These are phyloP conservation scores for Cantharis rustica DNA, from an alignment of 2,888 invertebrate species.

Conservation along the genomic window DNA sequence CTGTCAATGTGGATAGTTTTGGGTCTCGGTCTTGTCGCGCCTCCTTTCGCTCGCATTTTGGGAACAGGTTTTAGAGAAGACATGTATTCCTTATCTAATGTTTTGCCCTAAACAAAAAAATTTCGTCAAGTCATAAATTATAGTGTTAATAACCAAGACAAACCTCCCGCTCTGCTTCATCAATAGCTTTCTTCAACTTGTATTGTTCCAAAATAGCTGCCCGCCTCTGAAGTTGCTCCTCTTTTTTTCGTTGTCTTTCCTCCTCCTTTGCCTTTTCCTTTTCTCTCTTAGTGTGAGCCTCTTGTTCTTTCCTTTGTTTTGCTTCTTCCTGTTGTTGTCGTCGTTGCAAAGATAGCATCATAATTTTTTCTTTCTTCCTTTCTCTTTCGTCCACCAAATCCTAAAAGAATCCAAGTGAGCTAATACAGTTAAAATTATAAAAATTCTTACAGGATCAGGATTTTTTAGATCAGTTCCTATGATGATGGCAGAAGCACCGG, in stretches of 20 bases:
- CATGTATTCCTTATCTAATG: constrained; percentile 72
- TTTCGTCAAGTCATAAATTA: neutral
- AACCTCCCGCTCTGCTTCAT: constrained; percentile 88
- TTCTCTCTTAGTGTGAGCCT: constrained; percentile 75
- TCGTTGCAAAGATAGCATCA: constrained; percentile 86
- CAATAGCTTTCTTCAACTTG: constrained; percentile 89
- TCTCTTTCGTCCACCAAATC: constrained; percentile 89
- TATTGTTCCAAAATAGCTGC: constrained; percentile 91
- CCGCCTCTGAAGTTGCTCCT: constrained; percentile 86
- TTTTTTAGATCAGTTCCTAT: constrained; percentile 70
- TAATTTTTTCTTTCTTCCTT: constrained; percentile 88
- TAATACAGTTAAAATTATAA: constrained; percentile 3
- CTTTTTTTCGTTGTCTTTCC: constrained; percentile 71
- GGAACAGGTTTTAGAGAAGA: constrained; percentile 65
- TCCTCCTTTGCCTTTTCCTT: constrained; percentile 77
- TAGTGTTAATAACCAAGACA: constrained; percentile 12
- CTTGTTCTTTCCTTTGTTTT: constrained; percentile 81
- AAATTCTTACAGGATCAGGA: constrained; percentile 67
- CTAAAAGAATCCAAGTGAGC: constrained; percentile 55
- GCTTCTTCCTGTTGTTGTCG: constrained; percentile 90
- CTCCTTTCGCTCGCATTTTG: constrained; percentile 68
- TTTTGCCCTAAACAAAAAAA: constrained; percentile 70
- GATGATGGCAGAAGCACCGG: constrained; percentile 63
- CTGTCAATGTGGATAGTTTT: constrained; percentile 91
- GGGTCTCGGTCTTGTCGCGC: constrained; percentile 74